Conservation (phyloP, 2,888 invertebrate genomes). For the Acrobasis repandana region DNA sequence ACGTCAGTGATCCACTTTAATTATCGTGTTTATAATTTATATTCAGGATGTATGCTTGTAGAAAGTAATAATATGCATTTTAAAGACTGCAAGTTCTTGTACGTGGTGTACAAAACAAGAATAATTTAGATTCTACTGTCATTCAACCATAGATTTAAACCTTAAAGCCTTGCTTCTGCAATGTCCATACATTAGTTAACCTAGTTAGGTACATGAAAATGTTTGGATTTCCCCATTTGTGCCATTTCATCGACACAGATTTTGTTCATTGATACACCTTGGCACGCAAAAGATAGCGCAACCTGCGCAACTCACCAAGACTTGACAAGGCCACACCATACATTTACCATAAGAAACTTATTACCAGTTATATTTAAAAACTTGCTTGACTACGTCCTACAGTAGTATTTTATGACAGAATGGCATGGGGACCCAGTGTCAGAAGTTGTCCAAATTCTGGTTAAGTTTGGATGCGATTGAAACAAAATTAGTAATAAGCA, state of each 20-base stretch:
- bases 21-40: neutral
- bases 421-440: too few species aligned
- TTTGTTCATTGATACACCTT: conserved; percentile 29
- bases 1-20: neutral
- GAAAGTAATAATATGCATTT: neutral
- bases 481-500: too few species aligned
- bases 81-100: neutral
- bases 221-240: conserved; percentile 5
- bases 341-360: neutral
- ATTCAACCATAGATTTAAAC: neutral
- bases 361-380: too few species aligned
- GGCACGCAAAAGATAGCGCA: conserved; percentile 24
- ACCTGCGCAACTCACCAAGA: conserved; percentile 28
- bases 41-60: neutral
- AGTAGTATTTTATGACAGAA: too few species aligned
- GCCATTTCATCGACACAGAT: conserved; percentile 26
- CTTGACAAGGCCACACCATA: conserved; percentile 32
- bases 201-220: conserved; percentile 19
- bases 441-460: too few species aligned
- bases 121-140: neutral
- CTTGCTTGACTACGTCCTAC: too few species aligned
- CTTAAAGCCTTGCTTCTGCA: neutral
- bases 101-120: neutral
- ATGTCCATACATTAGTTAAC: neutral
- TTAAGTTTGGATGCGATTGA: neutral